Conservation (phyloP, 2,797 vertebrate species). For the Arrhamphus sclerolepis region DNA sequence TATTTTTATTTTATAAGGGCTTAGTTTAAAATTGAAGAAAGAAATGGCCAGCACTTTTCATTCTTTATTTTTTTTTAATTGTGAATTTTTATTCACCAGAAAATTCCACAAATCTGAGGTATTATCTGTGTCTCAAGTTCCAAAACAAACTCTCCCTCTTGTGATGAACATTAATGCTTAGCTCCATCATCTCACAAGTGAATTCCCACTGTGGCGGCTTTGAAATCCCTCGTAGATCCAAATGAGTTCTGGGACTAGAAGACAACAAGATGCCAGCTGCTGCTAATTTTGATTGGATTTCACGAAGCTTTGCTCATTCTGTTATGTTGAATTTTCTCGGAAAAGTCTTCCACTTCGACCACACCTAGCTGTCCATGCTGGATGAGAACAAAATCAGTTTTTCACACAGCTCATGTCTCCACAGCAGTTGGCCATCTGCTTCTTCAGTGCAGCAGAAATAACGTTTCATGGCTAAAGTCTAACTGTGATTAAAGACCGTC, state of each 20-base stretch:
- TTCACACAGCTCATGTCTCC: constrained; percentile 56
- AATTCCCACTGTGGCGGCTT: constrained; percentile 16
- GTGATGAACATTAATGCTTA: constrained; percentile 32
- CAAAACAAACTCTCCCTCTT: constrained; percentile 19
- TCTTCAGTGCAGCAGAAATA: constrained; percentile 57
- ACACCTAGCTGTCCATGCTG: constrained; percentile 58
- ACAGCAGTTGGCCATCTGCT: constrained; percentile 31
- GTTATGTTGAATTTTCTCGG: constrained; percentile 59
- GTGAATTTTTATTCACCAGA: too few species aligned
- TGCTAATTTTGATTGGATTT: constrained; percentile 69
- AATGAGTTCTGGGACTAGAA: constrained; percentile 35
- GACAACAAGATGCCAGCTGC: constrained; percentile 57
- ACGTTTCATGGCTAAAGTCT: constrained; percentile 64
- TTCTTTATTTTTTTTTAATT: too few species aligned
- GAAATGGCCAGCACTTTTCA: too few species aligned
- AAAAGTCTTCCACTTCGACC: constrained; percentile 36
- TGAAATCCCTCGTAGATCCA: constrained; percentile 46
- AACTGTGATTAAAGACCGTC: constrained; percentile 66
- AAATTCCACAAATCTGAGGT: too few species aligned
- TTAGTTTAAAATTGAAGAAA: too few species aligned
- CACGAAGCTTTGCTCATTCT: constrained; percentile 63
- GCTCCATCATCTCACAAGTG: constrained; percentile 24
- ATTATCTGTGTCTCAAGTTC: constrained; percentile 18
- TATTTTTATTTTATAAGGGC: too few species aligned
- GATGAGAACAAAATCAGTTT: constrained; percentile 64